Conservation (phyloP, 2,888 invertebrate genomes). For the Apamea crenata region DNA sequence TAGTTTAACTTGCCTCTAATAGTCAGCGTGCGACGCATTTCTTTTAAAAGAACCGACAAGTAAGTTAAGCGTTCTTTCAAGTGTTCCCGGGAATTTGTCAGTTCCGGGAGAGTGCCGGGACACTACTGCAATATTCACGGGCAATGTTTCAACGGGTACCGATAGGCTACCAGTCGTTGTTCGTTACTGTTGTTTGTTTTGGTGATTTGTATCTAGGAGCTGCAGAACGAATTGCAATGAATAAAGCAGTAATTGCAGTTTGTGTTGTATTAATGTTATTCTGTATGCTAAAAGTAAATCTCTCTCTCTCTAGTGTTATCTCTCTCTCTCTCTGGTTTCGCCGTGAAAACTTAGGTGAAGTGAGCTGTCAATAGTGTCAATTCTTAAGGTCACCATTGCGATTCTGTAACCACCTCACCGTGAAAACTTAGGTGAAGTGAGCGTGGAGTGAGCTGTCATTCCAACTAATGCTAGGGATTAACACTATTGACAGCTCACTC, state of each 20-base stretch:
- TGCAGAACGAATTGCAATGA: slow-evolving; percentile 33
- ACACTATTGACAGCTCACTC: too few relatives aligned
- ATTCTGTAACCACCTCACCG: neutral
- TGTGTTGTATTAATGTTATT: neutral
- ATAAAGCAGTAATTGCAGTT: slow-evolving; percentile 32
- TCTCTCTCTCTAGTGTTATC: too few relatives aligned
- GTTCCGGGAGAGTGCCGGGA: slow-evolving; percentile 25
- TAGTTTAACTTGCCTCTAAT: slow-evolving; percentile 49
- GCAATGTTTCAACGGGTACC: slow-evolving; percentile 32
- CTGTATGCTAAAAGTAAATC: neutral
- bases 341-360: too few relatives aligned
- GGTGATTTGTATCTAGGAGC: slow-evolving; percentile 42
- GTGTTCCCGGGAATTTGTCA: slow-evolving; percentile 46
- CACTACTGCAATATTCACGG: slow-evolving; percentile 53
- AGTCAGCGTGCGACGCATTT: slow-evolving; percentile 31
- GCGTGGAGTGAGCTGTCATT: neutral
- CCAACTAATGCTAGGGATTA: too few relatives aligned
- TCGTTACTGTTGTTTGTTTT: slow-evolving; percentile 39
- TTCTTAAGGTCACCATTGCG: too few relatives aligned
- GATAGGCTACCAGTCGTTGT: slow-evolving; percentile 17
- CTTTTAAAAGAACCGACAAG: slow-evolving; percentile 49
- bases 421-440: neutral
- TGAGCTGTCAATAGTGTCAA: too few relatives aligned
- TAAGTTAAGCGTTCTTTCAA: slow-evolving; percentile 54
- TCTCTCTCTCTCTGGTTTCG: too few relatives aligned